Evolutionary conservation across 1,140 invertebrate species (phyloP), one percentile per base, ranked within the genome.

Genomic region (Macrocentrus cingulum): DNA sequence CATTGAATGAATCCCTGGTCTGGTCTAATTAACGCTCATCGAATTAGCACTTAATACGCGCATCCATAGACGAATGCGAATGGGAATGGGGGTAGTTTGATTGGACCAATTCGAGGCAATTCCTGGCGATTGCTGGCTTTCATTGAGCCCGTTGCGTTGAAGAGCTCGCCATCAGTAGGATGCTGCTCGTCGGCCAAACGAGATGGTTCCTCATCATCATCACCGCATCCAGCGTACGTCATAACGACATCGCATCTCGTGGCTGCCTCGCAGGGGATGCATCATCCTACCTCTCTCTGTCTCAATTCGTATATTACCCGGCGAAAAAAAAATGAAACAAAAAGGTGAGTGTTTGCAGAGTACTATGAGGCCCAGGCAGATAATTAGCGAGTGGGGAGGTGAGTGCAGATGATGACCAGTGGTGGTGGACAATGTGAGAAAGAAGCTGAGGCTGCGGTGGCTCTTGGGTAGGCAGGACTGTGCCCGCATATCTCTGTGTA

Each of bases 81-180:
- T 74, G 67, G 70, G 75, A 77, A 79, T 79, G 78, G 78, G 78
- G 77, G 75, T 79, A 77, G 77, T 79, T 79, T 80, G 77, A 80
- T 80, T 80, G 77, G 76, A 71, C 77, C 78, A 80, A 80, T 80
- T 80, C 77, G 74, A 79, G 77, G 78, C 78, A 80, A 80, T 80
- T 80, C 78, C 75, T 80, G 77, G 74, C 74, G 78, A 80, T 80
- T 80, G 72, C 74, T 76, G 74, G 75, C 56, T 78, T 79, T 80
- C 75, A 79, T 80, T 79, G 75, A 78, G 74, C 68, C 70, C 15
- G 48, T 44, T 16, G 23, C 68, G 69, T 69, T 76, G 69, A 75
- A 74, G 71, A 75, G 66, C 61, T 66, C 41, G 44, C 16, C 65
- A 69, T 77, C 76, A 77, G 75, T 77, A 68, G 66, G 68, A 74